Evolutionary conservation across 2,888 invertebrate species (phyloP).

Genomic region (Teleogryllus oceanicus): DNA sequence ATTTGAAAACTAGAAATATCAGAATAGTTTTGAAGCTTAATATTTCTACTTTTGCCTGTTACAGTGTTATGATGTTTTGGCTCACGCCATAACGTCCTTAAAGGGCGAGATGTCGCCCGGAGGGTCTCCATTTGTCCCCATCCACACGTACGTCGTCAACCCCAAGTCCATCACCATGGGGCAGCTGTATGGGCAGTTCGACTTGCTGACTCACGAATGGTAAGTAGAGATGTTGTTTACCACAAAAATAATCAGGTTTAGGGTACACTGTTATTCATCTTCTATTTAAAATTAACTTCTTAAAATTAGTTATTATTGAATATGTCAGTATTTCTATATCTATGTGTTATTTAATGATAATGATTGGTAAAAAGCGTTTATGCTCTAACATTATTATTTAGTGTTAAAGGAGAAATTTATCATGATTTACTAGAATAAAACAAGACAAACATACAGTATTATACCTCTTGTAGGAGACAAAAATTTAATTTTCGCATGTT

Average conservation of each 20-base stretch:
- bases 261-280: background rate
- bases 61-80: conserved; percentile 64
- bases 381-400: too few species aligned
- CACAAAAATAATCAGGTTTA: background rate
- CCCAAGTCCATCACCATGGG: conserved; percentile 83
- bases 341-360: too few species aligned
- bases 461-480: too few species aligned
- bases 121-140: conserved; percentile 64
- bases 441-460: too few species aligned
- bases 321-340: too few species aligned
- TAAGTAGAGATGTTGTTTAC: conserved; percentile 44
- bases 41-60: conserved; percentile 38
- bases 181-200: conserved; percentile 80
- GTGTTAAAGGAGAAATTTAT: too few species aligned
- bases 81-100: conserved; percentile 63
- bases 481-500: too few species aligned
- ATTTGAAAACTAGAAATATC: too few species aligned
- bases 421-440: too few species aligned
- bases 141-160: conserved; percentile 64
- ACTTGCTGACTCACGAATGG: conserved; percentile 76
- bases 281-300: background rate
- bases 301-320: background rate
- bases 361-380: too few species aligned
- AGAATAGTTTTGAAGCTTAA: too few species aligned
- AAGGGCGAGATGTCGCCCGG: conserved; percentile 66